Evolutionary conservation across 2,797 vertebrate genomes (phyloP), one percentile per base, ranked within the genome.

Genomic region (Hemibagrus guttatus): DNA sequence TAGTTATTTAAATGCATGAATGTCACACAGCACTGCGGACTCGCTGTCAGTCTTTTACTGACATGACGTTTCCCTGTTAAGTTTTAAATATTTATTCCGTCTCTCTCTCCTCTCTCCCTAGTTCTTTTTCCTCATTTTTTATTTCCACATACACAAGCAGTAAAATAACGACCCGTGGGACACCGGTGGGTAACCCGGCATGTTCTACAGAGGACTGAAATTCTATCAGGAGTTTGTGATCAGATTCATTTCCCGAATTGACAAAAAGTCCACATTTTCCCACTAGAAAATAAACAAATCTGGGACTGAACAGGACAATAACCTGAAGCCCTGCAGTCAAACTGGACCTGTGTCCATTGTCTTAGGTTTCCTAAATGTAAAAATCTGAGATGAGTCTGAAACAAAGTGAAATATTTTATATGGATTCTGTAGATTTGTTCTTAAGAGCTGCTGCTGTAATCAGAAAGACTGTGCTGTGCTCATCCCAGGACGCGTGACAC

Each of bases 1-100:
- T 85, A 87, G 87, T 90, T 88, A 90, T 90, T 88, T 87, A 88
- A 88, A 90, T 90, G 85, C 72, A n/a, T 49, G 84, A 87, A 87
- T 80, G 12, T 80, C 28, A n/a, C 72, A 12, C 72, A 9, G n/a
- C 19, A 61, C 75, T 13, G 28, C 28, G 39, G 6, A 46, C 42
- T 86, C 9, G 3, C 6, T 46, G 66, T 81, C 17, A 52, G 39
- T 35, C 71, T 54, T 39, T 59, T 28, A 58, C 11, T 35, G 71
- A 39, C 21, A 59, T 12, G 9, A 58, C 13, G 52, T 76, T 76
- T 4, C 52, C n/a, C 49, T 1, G 21, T 46, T 61, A 59, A 59
- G 39, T 61, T n/a, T 86, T 86, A 71, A 81, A 86, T 86, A 86
- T 81, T 81, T 86, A 86, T 86, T 59, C 81, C 84, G 64, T 54